These are phyloP conservation scores for Stenopsyche tienmushanensis DNA, from an alignment of 1,140 invertebrate species.

Conservation along the genomic window DNA sequence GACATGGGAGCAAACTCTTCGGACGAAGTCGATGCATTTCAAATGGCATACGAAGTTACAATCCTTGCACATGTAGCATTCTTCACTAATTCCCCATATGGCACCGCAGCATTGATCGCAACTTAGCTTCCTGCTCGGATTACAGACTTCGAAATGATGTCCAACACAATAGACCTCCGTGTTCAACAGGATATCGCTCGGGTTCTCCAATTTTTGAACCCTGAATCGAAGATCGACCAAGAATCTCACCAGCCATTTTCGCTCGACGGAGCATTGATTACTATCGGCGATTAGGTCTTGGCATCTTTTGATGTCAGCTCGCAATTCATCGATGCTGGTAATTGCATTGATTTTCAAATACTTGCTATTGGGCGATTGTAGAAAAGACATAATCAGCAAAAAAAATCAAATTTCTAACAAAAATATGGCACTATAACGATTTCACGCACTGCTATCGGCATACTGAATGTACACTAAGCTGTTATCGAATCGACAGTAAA, in stretches of 20 bases:
- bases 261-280: constrained; percentile 72
- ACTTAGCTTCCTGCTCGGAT: constrained; percentile 59
- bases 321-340: too few relatives aligned
- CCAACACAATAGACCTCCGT: constrained; percentile 61
- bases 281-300: constrained; percentile 75
- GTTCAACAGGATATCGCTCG: constrained; percentile 53
- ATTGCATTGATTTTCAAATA: too few relatives aligned
- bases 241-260: constrained; percentile 81
- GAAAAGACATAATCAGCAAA: too few relatives aligned
- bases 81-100: constrained; percentile 69
- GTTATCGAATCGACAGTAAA: too few relatives aligned
- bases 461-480: too few relatives aligned
- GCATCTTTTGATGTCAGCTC: constrained; percentile 61
- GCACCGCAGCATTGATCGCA: constrained; percentile 85
- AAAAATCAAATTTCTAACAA: too few relatives aligned
- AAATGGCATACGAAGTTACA: constrained; percentile 62
- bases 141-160: constrained; percentile 72
- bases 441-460: too few relatives aligned
- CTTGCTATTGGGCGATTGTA: too few relatives aligned
- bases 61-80: constrained; percentile 52
- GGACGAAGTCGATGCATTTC: constrained; percentile 73
- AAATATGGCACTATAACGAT: too few relatives aligned
- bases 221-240: constrained; percentile 80
- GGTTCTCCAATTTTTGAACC: constrained; percentile 75
- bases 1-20: constrained; percentile 75